phyloP scores from a whole-genome alignment of 1,140 invertebrate species.

The Meloidogyne hapla region DNA sequence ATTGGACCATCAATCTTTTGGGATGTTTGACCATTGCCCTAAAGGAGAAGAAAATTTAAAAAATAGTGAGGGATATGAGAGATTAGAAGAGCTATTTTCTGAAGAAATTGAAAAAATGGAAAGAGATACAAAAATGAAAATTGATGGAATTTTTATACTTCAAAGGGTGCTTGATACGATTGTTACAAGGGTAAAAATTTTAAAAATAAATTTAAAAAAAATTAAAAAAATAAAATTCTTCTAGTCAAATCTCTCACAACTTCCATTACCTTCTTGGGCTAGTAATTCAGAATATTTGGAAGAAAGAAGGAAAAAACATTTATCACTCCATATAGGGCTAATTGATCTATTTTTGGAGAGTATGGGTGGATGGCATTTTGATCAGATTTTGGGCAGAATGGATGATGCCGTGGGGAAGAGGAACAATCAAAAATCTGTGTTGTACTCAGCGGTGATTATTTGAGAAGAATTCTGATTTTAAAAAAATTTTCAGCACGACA shows the following conservation, averaged over 20 bases:
- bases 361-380: conserved; percentile 30
- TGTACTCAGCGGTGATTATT: conserved; percentile 25
- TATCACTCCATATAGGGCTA: conserved; percentile 4
- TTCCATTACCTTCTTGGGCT: conserved; percentile 26
- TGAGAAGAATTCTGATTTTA: background rate
- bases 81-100: conserved; percentile 6
- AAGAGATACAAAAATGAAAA: conserved; percentile 28
- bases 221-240: conserved; percentile 1
- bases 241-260: background rate
- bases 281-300: conserved; percentile 6
- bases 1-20: conserved; percentile 33
- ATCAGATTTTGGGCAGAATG: conserved; percentile 26
- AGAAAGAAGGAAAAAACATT: background rate
- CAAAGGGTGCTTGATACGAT: conserved; percentile 27
- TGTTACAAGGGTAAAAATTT: conserved; percentile 16
- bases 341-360: conserved; percentile 21
- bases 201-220: conserved; percentile 11
- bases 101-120: conserved; percentile 24
- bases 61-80: conserved; percentile 12
- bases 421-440: conserved; percentile 5
- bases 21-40: conserved; percentile 37
- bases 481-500: conserved; percentile 21
- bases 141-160: conserved; percentile 35
- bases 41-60: background rate
- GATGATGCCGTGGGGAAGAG: conserved; percentile 23